Base-by-base conservation (phyloP, 2,113 vertebrate species). In the Cygnus buccinator region DNA sequence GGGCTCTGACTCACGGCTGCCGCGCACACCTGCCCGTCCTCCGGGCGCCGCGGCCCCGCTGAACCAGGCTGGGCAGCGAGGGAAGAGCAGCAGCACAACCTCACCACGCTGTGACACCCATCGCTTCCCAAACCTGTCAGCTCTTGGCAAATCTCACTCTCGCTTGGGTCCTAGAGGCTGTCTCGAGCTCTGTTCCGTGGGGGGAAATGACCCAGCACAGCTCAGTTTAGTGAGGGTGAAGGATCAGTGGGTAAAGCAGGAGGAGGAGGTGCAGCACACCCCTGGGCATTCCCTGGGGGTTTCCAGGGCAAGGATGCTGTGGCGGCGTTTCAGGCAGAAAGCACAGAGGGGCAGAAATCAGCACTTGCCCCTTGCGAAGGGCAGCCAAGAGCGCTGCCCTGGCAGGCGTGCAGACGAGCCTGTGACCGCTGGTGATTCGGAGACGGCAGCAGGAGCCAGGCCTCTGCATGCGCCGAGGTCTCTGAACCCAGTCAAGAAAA, bases 371-470 rank as follows among this genome's bases (percentile, higher is more conserved):
- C 48, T n/a, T 43, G 8, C 4, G 16, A 52, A 78, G n/a, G 31
- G 25, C 16, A 13, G 35, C 28, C 83, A 44, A 3, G 3, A 50
- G 43, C 2, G 0, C 33, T 21, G 37, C 26, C 63, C 14, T 26
- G 41, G 37, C 20, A 1, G 1, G 46, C 25, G 44, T 3, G 8
- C 29, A 12, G 65, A 25, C 0, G 0, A 68, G 37, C 33, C 43
- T 14, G 1, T 1, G 48, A 25, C 29, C 0, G 1, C 26, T 2
- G 18, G 16, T 1, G 5, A 22, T 0, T 58, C 16, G 71, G 74
- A 62, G 59, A 25, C 1, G 13, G 70, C 55, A 70, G 72, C 61
- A 67, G 86, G 18, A 78, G 58, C 37, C 71, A 48, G 65, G 39
- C 19, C 22, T 65, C 39, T 3, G 2, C 26, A 4, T 3, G 3